Percentiles rank a stretch among this genome's conserved stretches.
phyloP scores from a whole-genome alignment of 2,888 invertebrate genomes.

The Amblyjoppa proteus region DNA sequence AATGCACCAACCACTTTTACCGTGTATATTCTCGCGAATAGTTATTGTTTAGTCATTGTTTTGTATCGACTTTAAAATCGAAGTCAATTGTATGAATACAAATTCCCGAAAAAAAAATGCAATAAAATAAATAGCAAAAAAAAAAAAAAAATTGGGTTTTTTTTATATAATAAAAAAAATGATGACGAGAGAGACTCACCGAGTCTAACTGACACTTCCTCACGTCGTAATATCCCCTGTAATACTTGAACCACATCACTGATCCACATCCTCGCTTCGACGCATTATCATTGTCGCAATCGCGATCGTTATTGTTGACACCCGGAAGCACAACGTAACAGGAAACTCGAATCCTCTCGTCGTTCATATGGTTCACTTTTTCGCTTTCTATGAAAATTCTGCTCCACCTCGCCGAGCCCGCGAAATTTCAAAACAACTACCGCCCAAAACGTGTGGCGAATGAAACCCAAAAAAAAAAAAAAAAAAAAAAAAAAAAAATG shows the following conservation, averaged over 20 bases:
- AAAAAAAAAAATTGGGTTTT: neutral
- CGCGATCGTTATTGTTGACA: conserved; percentile 43
- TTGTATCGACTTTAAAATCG: neutral
- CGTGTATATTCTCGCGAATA: neutral
- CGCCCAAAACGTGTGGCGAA: conserved; percentile 1
- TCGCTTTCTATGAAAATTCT: neutral
- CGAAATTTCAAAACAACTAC: neutral
- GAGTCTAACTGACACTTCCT: conserved; percentile 79
- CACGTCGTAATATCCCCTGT: conserved; percentile 82
- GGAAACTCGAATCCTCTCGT: conserved; percentile 65
- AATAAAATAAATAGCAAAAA: neutral
- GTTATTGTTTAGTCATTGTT: neutral
- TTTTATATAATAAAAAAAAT: neutral
- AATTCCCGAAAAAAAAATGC: neutral
- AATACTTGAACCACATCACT: conserved; percentile 82
- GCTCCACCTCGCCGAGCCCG: neutral
- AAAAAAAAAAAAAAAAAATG: neutral
- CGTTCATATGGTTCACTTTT: conserved; percentile 63
- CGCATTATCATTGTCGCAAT: conserved; percentile 58
- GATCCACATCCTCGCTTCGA: conserved; percentile 69
- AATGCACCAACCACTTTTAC: neutral
- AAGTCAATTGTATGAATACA: neutral
- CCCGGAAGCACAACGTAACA: conserved; percentile 67
- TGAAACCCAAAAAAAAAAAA: neutral
- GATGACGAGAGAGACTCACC: conserved; percentile 76